These are phyloP conservation scores for Emys orbicularis DNA, from an alignment of 2,797 vertebrate species.

Conservation along the genomic window DNA sequence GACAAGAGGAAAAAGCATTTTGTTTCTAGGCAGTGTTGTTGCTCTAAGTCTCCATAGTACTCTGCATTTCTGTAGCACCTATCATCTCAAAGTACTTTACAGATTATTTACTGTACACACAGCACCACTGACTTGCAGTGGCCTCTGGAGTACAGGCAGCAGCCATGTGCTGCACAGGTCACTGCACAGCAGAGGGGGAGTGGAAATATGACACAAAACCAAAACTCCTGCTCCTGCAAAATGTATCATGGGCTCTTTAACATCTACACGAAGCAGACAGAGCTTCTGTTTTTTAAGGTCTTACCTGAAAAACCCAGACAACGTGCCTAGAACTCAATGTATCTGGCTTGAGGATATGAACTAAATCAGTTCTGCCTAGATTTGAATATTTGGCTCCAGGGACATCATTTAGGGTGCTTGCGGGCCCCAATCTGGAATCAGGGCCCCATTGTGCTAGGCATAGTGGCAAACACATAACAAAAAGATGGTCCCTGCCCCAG, in stretches of 20 bases:
- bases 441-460: too few species aligned
- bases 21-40: neutral
- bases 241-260: too few species aligned
- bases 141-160: neutral
- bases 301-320: accelerated
- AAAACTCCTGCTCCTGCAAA: too few species aligned
- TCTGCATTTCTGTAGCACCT: neutral
- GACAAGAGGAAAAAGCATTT: neutral
- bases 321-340: neutral
- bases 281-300: too few species aligned
- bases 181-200: too few species aligned
- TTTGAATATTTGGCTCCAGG: neutral
- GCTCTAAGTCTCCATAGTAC: neutral
- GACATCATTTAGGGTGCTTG: neutral
- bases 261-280: too few species aligned
- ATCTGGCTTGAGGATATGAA: neutral
- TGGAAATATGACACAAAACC: too few species aligned
- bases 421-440: too few species aligned
- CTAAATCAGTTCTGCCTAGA: neutral
- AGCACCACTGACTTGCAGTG: neutral
- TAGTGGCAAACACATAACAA: too few species aligned
- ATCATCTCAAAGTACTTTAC: neutral
- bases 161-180: too few species aligned
- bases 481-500: too few species aligned
- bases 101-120: neutral